These are phyloP conservation scores for Aepyceros melampus DNA, from an alignment of 2,113 vertebrate species.

Conservation along the genomic window DNA sequence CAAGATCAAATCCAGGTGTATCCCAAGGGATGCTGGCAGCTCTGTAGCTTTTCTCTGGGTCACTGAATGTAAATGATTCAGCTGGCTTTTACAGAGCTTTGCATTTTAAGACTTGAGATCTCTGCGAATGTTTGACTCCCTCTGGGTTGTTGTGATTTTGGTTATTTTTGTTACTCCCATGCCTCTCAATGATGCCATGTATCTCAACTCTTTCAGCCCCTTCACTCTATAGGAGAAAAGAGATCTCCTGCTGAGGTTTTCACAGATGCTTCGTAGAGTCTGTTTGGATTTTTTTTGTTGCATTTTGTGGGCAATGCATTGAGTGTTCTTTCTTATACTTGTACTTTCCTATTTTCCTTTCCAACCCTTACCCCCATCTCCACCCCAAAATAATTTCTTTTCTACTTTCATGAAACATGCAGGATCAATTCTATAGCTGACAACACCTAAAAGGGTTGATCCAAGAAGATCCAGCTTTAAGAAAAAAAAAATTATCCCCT, in stretches of 20 bases:
- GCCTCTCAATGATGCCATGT: background rate
- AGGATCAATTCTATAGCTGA: background rate
- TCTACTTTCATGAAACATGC: background rate
- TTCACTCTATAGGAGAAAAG: background rate
- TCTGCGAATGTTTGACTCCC: background rate
- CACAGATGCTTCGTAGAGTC: background rate
- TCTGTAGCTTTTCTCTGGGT: background rate
- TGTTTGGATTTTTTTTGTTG: background rate
- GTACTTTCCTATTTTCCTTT: background rate
- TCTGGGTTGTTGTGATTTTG: background rate
- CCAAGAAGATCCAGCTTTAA: background rate
- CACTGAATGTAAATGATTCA: background rate
- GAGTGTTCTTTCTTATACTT: background rate
- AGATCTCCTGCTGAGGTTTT: background rate
- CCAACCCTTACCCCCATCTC: background rate
- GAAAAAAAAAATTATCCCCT: background rate
- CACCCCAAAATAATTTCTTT: background rate
- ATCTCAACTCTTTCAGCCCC: background rate
- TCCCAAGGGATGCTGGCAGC: background rate
- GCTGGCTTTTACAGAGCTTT: background rate
- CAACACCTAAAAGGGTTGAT: background rate
- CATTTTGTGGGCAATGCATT: background rate
- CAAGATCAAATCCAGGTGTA: background rate
- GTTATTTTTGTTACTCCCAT: background rate
- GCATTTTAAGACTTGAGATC: background rate